These are phyloP conservation scores for Crypturellus undulatus DNA, from an alignment of 2,113 vertebrate species.

Conservation along the genomic window DNA sequence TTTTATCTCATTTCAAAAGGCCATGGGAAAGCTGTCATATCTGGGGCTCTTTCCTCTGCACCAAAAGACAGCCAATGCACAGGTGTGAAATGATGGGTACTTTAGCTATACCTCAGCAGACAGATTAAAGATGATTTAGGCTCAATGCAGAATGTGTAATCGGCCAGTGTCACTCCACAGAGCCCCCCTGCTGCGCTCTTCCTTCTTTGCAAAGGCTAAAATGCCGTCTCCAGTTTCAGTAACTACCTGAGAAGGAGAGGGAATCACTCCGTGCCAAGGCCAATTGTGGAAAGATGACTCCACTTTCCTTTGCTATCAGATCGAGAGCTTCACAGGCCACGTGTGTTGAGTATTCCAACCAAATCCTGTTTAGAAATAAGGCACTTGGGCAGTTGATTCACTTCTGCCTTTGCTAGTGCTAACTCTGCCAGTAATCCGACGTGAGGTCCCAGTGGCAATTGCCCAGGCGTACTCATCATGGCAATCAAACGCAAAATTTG, in stretches of 20 bases:
- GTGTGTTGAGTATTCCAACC: not conserved
- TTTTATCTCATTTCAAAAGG: slow-evolving; percentile 45
- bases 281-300: not conserved
- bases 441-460: no score
- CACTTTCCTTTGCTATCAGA: not conserved
- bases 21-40: not conserved
- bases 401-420: not conserved
- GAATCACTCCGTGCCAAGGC: slow-evolving; percentile 24
- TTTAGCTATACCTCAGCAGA: slow-evolving; percentile 11
- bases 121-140: not conserved
- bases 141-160: not conserved
- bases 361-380: not conserved
- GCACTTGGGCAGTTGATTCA: not conserved
- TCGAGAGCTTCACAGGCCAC: not conserved
- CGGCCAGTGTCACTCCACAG: not conserved
- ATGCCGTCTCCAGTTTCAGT: not conserved
- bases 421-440: not conserved
- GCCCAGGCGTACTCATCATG: no score
- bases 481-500: not conserved
- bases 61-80: not conserved
- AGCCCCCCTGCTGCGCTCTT: not conserved
- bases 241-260: slow-evolving; percentile 36
- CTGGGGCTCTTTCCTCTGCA: not conserved
- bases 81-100: slow-evolving; percentile 37
- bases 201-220: not conserved